A percentile compares a stretch with the other conserved stretches of the same genome.
Evolutionary conservation across 2,113 vertebrate species (phyloP).

Genomic region (Ammospiza caudacuta): DNA sequence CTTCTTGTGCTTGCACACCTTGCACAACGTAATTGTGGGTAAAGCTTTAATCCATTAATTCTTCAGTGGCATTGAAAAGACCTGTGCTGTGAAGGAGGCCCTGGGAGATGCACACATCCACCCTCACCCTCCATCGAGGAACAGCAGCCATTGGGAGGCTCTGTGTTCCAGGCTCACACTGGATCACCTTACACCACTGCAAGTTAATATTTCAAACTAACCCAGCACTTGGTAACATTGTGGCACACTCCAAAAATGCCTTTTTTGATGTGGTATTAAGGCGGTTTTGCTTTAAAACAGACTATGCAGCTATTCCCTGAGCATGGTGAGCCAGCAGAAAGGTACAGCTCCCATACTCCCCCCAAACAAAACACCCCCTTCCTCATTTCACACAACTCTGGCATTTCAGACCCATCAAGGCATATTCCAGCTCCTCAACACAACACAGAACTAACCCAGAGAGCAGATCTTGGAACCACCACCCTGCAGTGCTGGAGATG

Average conservation of each 20-base stretch:
- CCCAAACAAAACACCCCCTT: background rate
- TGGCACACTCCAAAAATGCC: background rate
- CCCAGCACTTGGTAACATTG: background rate
- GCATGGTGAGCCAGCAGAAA: background rate
- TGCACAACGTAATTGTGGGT: background rate
- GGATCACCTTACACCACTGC: background rate
- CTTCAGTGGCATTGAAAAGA: background rate
- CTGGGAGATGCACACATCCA: background rate
- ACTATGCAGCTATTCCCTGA: no score
- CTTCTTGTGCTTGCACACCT: background rate
- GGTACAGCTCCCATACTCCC: background rate
- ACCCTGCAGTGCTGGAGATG: fast-evolving
- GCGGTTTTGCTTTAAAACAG: background rate
- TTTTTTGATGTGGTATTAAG: background rate
- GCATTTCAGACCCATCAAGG: background rate
- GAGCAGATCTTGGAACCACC: background rate
- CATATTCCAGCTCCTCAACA: background rate
- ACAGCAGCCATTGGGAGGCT: fast-evolving
- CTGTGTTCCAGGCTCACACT: fast-evolving
- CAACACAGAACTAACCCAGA: background rate
- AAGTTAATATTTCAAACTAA: background rate
- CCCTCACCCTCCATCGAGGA: background rate
- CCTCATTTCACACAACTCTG: background rate
- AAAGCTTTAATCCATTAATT: background rate
- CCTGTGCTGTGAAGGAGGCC: background rate